Base-by-base conservation (phyloP, 2,113 vertebrate genomes). In the Apteryx owenii region DNA sequence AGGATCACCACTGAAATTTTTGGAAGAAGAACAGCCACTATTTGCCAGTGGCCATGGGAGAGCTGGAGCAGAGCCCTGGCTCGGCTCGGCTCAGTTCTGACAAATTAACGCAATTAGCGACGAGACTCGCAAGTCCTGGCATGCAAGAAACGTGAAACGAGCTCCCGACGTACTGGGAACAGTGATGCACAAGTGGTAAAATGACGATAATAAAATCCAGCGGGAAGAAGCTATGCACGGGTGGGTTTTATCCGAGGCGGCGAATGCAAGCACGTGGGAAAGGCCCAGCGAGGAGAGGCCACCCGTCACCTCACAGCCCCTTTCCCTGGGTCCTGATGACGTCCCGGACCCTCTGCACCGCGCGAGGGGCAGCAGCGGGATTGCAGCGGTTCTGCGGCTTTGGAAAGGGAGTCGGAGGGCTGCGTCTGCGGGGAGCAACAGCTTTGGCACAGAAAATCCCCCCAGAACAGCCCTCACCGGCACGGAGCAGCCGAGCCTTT, bases 141-240 rank as follows among this genome's bases (percentile, higher is more conserved):
- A 22, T 1, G 25, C 15, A 1, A 0, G 23, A 70, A 26, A 51
- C 1, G 36, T 0, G 4, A 54, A 61, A 36, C 56, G 11, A 9
- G 1, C 40, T 64, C 69, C 61, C 5, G 1, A 21, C 20, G 18
- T 1, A 2, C 26, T 26, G 15, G 51, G 14, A 33, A n/a, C 46
- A 1, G 51, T 0, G 12, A 44, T 4, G n/a, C 38, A 3, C 10
- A 5, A 51, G 42, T 20, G 54, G 9, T 29, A 22, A 40, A 60
- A 51, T 10, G 3, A 71, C 2, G 19, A 48, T 38, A 29, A 7
- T 19, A 33, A 58, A 58, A 58, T 19, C 29, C 56, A 58, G 61
- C 62, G 17, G 22, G 62, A 10, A 25, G 62, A 64, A 16, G 36
- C 13, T 9, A 38, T 15, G 62, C 15, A 18, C 8, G 15, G 54